Conservation (phyloP, 2,113 vertebrate genomes). For the Ornithorhynchus anatinus region DNA sequence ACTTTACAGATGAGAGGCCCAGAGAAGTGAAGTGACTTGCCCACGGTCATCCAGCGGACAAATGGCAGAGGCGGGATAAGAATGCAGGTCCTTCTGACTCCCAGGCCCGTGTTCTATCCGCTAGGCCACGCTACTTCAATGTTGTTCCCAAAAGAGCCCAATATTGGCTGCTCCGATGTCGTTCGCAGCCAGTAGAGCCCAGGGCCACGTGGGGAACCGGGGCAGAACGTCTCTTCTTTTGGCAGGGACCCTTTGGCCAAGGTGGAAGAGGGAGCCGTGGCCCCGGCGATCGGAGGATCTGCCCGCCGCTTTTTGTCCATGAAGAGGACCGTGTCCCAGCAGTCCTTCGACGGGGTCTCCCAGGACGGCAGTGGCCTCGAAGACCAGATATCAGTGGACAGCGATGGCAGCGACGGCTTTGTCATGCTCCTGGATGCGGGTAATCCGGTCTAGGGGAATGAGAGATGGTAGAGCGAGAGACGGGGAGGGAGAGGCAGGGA, state of each 20-base stretch:
- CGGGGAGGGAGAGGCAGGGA: not conserved
- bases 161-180: too few species aligned
- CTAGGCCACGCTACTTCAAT: too few species aligned
- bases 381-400: conserved; percentile 87
- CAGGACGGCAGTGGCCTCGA: conserved; percentile 87
- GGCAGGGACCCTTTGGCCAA: conserved; percentile 79
- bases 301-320: conserved; percentile 77
- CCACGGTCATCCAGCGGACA: too few species aligned
- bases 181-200: too few species aligned
- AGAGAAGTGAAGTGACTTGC: too few species aligned
- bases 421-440: conserved; percentile 87
- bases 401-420: conserved; percentile 89
- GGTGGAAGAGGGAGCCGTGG: conserved; percentile 71
- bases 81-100: too few species aligned
- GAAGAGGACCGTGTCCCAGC: conserved; percentile 88
- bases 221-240: conserved; percentile 8
- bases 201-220: too few species aligned
- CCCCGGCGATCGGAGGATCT: conserved; percentile 52
- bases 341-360: conserved; percentile 87
- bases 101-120: too few species aligned
- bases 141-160: too few species aligned
- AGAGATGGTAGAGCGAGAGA: not conserved
- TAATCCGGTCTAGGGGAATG: conserved; percentile 51
- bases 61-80: too few species aligned
- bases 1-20: too few species aligned